These are phyloP conservation scores for Andrena trimmerana DNA, from an alignment of 2,888 invertebrate genomes.

Conservation along the genomic window DNA sequence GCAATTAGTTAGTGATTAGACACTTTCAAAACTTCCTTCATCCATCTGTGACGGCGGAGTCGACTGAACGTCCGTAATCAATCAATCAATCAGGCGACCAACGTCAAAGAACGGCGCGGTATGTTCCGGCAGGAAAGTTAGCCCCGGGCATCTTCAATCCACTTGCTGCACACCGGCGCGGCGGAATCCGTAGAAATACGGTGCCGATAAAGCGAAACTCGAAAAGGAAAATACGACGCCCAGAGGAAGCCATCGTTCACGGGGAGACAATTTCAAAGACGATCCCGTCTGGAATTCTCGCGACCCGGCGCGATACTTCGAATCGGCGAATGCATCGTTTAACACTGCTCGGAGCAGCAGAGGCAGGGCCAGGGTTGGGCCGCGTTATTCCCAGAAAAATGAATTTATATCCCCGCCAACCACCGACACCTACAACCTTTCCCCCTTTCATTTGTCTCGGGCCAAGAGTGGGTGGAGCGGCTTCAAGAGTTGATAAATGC, in stretches of 20 bases:
- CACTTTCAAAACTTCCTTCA: neutral
- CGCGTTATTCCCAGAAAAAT: conserved; percentile 65
- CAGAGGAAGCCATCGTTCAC: conserved; percentile 55
- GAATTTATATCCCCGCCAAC: conserved; percentile 66
- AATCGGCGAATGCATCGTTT: conserved; percentile 67
- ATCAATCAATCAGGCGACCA: neutral
- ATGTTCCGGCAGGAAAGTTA: neutral
- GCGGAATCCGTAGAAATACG: conserved; percentile 9
- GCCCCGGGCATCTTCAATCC: neutral
- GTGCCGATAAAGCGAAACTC: conserved; percentile 31
- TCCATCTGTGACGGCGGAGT: too few species aligned
- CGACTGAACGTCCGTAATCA: neutral
- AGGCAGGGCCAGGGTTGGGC: conserved; percentile 7
- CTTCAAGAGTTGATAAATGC: conserved; percentile 74
- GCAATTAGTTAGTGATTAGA: neutral
- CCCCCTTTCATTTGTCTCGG: conserved; percentile 62
- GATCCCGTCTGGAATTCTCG: conserved; percentile 43
- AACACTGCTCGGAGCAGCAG: conserved; percentile 49
- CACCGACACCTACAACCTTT: conserved; percentile 49
- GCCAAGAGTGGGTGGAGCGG: conserved; percentile 41
- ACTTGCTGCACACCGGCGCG: neutral
- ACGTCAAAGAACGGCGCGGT: neutral
- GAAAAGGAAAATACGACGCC: conserved; percentile 24
- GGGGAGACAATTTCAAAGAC: conserved; percentile 55
- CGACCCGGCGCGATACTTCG: conserved; percentile 35